These are phyloP conservation scores for Anarrhichthys ocellatus DNA, from an alignment of 2,113 vertebrate genomes.

Conservation along the genomic window DNA sequence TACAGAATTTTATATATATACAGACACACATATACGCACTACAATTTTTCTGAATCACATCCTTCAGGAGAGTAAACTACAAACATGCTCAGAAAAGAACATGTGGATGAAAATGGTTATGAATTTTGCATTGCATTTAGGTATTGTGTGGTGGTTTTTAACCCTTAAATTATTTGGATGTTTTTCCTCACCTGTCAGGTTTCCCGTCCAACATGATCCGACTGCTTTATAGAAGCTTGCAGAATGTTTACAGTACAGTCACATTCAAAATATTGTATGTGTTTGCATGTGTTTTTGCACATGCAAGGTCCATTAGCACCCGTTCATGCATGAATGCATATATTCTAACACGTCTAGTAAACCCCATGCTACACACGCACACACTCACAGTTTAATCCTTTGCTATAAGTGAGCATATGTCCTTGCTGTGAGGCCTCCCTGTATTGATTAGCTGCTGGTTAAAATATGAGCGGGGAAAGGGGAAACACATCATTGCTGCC, in stretches of 20 bases:
- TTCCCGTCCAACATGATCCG: not conserved
- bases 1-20: not conserved
- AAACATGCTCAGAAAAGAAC: not conserved
- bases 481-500: slow-evolving; percentile 52
- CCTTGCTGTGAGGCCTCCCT: slow-evolving; percentile 41
- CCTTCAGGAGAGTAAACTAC: not conserved
- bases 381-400: not conserved
- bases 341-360: not conserved
- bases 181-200: not conserved
- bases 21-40: not conserved
- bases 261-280: not conserved
- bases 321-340: slow-evolving; percentile 7
- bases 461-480: slow-evolving; percentile 60
- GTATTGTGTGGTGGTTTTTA: not conserved
- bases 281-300: not conserved
- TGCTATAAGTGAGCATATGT: slow-evolving; percentile 30
- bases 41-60: not conserved
- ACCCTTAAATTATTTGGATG: not conserved
- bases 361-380: not conserved
- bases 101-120: not conserved
- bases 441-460: slow-evolving; percentile 68
- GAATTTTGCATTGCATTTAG: too few species aligned
- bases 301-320: slow-evolving; percentile 7
- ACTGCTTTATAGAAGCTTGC: not conserved
- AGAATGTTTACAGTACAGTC: not conserved